A percentile compares a stretch with the other conserved stretches of the same genome.
phyloP scores from a whole-genome alignment of 2,113 vertebrate genomes.

The Candoia aspera region DNA sequence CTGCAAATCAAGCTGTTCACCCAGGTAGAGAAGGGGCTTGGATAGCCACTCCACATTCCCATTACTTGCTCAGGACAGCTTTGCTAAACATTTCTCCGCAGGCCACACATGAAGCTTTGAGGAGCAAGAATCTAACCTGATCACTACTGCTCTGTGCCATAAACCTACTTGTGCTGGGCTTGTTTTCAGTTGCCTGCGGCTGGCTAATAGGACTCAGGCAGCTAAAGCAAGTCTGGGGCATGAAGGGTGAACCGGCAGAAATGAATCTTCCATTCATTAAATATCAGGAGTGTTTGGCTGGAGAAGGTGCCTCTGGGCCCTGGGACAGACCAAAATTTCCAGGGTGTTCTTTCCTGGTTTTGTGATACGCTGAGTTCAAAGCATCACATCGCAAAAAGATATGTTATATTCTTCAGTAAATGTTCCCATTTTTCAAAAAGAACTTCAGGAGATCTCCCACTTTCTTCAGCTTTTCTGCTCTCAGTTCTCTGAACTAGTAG shows the following conservation, averaged over 20 bases:
- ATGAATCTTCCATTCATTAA: not conserved
- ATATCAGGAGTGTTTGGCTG: too few species aligned
- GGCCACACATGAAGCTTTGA: fast-evolving
- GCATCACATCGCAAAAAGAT: not conserved
- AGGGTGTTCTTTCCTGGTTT: not conserved
- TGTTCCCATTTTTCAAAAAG: not conserved
- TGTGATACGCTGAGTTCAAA: not conserved
- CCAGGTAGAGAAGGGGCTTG: fast-evolving
- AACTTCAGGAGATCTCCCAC: not conserved
- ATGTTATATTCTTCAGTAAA: not conserved
- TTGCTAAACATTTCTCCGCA: not conserved
- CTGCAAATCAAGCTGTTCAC: not conserved
- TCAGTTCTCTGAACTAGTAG: not conserved
- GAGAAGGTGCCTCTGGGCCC: not conserved
- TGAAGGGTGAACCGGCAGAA: slow-evolving; percentile 41
- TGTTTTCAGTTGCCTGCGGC: slow-evolving; percentile 96
- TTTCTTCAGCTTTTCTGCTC: not conserved
- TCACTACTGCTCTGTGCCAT: fast-evolving
- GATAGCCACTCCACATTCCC: not conserved
- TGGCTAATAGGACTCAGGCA: slow-evolving; percentile 85
- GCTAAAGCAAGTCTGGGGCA: slow-evolving; percentile 96
- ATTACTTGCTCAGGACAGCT: not conserved
- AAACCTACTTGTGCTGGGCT: slow-evolving; percentile 73
- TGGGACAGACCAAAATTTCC: too few species aligned
- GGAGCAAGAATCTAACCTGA: not conserved